Evolutionary conservation across 1,140 invertebrate species (phyloP).

Genomic region (Halyomorpha halys): DNA sequence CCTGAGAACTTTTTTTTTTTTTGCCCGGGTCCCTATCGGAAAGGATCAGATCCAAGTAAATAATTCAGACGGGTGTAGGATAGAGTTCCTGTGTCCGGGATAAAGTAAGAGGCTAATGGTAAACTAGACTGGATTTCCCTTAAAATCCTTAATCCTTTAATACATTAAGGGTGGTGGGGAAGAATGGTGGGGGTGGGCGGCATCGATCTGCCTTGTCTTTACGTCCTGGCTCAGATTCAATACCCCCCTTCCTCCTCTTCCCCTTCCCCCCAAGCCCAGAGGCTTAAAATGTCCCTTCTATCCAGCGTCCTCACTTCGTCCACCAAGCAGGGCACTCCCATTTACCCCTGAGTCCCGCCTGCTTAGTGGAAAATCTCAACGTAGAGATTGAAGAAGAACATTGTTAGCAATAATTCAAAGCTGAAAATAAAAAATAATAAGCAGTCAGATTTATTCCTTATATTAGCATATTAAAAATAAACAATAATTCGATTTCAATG

Average conservation of each 20-base stretch:
- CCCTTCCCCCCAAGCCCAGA: neutral
- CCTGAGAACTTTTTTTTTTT: conserved; percentile 18
- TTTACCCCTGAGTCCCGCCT: neutral
- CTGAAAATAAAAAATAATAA: too few species aligned
- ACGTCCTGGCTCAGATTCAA: conserved; percentile 7
- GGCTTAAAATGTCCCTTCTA: neutral
- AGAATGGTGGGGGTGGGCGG: conserved; percentile 6
- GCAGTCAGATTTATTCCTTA: too few species aligned
- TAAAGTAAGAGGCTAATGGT: conserved; percentile 12
- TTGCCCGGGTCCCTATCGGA: neutral
- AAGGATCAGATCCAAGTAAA: conserved; percentile 18
- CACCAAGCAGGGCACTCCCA: neutral
- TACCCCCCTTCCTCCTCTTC: neutral
- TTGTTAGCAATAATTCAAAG: too few species aligned
- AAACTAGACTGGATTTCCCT: conserved; percentile 19
- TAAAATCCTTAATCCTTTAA: conserved; percentile 20
- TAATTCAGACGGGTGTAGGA: conserved; percentile 16
- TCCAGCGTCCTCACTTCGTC: neutral
- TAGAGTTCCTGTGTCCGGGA: conserved; percentile 12
- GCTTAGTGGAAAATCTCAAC: too few species aligned
- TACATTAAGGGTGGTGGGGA: conserved; percentile 7
- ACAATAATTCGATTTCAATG: too few species aligned
- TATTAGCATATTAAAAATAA: too few species aligned
- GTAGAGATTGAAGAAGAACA: too few species aligned
- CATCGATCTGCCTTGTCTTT: conserved; percentile 12